phyloP scores from a whole-genome alignment of 2,797 vertebrate species.

The Pantherophis alleghaniensis region DNA sequence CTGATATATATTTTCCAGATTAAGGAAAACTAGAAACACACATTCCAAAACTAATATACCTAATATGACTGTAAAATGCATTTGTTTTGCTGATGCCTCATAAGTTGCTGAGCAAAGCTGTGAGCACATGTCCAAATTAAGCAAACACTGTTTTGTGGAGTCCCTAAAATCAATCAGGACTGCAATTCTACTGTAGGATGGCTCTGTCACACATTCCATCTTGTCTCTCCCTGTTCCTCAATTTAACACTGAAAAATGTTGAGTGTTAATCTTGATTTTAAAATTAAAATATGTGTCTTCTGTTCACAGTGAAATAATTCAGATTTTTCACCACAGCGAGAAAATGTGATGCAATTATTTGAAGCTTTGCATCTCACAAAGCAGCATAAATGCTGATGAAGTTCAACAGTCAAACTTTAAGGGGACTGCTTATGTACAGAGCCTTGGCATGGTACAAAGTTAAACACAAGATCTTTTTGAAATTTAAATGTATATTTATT shows the following conservation, averaged over 20 bases:
- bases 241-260: background rate
- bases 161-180: background rate
- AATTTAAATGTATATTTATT: background rate
- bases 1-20: background rate
- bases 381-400: background rate
- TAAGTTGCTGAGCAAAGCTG: background rate
- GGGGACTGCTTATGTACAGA: background rate
- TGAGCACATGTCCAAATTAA: background rate
- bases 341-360: background rate
- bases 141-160: background rate
- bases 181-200: background rate
- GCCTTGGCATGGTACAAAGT: background rate
- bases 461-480: background rate
- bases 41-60: background rate
- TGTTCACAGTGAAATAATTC: background rate
- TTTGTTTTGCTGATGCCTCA: background rate
- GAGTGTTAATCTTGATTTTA: background rate
- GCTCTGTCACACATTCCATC: background rate
- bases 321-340: background rate
- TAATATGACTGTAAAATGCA: background rate
- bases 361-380: background rate
- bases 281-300: background rate
- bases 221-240: background rate
- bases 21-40: background rate
- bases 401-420: background rate